phyloP scores from a whole-genome alignment of 2,888 invertebrate species.

The Alloplasta piceator region DNA sequence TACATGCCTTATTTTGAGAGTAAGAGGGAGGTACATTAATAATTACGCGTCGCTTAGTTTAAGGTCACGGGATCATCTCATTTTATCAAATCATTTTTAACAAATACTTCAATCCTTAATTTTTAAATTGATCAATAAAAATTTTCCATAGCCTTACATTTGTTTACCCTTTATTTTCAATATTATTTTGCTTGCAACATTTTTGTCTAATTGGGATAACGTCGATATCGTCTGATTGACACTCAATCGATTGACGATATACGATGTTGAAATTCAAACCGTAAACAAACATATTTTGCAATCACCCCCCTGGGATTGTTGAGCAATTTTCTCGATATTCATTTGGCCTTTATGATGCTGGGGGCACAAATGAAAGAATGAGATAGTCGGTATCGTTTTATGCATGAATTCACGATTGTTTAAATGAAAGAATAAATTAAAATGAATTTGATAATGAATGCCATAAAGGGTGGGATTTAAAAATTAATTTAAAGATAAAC shows the following conservation, averaged over 20 bases:
- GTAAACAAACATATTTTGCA: constrained; percentile 18
- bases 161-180: not conserved
- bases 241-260: constrained; percentile 14
- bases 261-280: constrained; percentile 27
- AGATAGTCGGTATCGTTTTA: not conserved
- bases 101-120: constrained; percentile 10
- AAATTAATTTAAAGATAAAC: too few species aligned
- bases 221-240: not conserved
- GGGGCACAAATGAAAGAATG: constrained; percentile 7
- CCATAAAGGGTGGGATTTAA: too few species aligned
- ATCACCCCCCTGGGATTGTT: constrained; percentile 48
- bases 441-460: too few species aligned
- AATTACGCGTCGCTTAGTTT: not conserved
- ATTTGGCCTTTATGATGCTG: constrained; percentile 27
- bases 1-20: constrained; percentile 1
- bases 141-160: constrained; percentile 25
- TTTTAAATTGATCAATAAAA: not conserved
- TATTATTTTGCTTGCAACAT: not conserved
- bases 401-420: too few species aligned
- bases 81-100: constrained; percentile 14
- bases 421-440: too few species aligned
- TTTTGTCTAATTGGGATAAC: not conserved
- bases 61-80: constrained; percentile 37
- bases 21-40: not conserved
- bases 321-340: constrained; percentile 41